Base-by-base conservation (phyloP, 2,797 vertebrate species). In the Pogonophryne albipinna region DNA sequence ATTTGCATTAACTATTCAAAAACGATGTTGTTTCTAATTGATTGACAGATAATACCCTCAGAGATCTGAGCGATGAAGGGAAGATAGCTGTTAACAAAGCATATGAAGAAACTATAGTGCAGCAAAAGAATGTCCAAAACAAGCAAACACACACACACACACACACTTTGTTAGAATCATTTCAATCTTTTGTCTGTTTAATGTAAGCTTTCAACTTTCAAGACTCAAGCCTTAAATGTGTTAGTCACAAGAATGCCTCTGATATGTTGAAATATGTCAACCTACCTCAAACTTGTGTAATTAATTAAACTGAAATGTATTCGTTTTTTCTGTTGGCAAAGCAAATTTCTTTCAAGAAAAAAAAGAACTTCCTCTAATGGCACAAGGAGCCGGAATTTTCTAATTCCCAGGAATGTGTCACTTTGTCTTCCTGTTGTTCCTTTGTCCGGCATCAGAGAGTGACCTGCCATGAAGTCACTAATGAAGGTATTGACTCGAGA, bases 341-440 rank as follows among this genome's bases (percentile, higher is more conserved):
- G 73, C 16, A 74, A 72, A 84, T 86, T 80, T 74, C 55, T 80
- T 5, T 86, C 79, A 84, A 50, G 56, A 66, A 74, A 74, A 41
- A 63, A 56, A 38, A 59, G 3, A 71, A 76, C 72, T 61, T 72
- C 57, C 78, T 66, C 81, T 77, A 88, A 89, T 83, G 74, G 53
- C 74, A 58, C 62, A 63, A 85, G 77, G 70, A 72, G 64, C 68
- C 53, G 42, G 71, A 17, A 51, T 23, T 67, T 44, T 50, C 80
- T 91, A 91, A 9, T 90, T 91, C 89, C 89, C 83, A 76, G 90
- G 90, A 93, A 94, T 93, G 92, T 91, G 87, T 92, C 88, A 78
- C 87, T 91, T 79, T 84, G 83, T 79, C 82, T 85, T 86, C 66
- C 71, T 66, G 74, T 56, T 56, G 65, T 31, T 46, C 85, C 76